phyloP scores from a whole-genome alignment of 1,140 invertebrate genomes.

The Oncopodura yosiiana region DNA sequence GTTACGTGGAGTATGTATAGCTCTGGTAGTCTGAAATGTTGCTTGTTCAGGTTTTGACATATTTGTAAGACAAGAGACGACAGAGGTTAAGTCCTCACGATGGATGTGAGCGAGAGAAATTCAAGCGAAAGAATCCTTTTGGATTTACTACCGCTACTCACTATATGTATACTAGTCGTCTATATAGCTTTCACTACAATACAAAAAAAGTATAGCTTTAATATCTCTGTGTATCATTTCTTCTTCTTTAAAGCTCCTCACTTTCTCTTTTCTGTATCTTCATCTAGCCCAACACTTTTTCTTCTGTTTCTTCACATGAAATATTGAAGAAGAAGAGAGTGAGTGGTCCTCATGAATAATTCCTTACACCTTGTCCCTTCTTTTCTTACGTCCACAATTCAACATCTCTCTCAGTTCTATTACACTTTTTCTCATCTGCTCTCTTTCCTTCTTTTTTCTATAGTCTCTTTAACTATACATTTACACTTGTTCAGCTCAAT shows the following conservation, averaged over 20 bases:
- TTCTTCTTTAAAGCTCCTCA: no score
- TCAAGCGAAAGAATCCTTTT: conserved; percentile 21
- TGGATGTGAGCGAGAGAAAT: conserved; percentile 24
- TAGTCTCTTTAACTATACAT: conserved; percentile 2
- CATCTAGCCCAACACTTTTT: not conserved
- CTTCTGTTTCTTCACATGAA: conserved; percentile 33
- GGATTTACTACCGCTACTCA: no score
- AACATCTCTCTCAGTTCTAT: no score
- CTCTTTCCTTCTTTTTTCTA: not conserved
- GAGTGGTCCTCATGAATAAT: conserved; percentile 33
- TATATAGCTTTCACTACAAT: no score
- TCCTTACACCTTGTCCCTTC: conserved; percentile 29
- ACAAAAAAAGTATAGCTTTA: no score
- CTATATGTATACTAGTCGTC: no score
- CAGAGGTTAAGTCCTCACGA: conserved; percentile 27
- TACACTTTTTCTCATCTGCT: no score
- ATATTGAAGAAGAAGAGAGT: conserved; percentile 33
- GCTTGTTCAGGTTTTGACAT: no score
- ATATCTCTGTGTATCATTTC: no score
- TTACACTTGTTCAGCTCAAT: no score
- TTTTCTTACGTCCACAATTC: not conserved
- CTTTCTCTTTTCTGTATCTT: not conserved
- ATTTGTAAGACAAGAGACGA: conserved; percentile 14
- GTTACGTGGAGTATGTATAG: not conserved
- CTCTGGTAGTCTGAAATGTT: not conserved